Evolutionary conservation across 2,888 invertebrate species (phyloP).

Genomic region (Toxonevra muliebris): DNA sequence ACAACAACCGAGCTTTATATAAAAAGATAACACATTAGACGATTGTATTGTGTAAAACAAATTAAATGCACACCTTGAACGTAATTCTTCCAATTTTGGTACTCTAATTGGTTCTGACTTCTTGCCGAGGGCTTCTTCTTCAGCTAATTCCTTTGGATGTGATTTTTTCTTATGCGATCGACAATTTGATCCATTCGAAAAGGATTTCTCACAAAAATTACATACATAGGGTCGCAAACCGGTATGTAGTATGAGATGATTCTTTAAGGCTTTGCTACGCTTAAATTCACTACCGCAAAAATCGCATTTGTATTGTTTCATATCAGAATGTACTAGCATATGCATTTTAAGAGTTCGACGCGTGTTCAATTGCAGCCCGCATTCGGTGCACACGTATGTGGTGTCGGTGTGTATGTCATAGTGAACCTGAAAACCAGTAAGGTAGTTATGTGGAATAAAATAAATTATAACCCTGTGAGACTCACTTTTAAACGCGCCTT

Average conservation of each 20-base stretch:
- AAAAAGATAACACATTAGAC: neutral
- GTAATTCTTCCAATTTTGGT: constrained; percentile 61
- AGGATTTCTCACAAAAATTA: constrained; percentile 62
- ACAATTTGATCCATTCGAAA: constrained; percentile 64
- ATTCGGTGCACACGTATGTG: constrained; percentile 63
- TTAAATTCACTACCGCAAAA: constrained; percentile 62
- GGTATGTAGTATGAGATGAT: constrained; percentile 63
- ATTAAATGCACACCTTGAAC: constrained; percentile 50
- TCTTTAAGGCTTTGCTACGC: constrained; percentile 62
- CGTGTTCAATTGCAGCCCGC: constrained; percentile 64
- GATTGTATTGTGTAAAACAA: neutral
- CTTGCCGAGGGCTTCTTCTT: constrained; percentile 60
- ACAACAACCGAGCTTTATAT: constrained; percentile 23
- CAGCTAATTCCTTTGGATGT: constrained; percentile 62
- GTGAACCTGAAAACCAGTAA: constrained; percentile 54
- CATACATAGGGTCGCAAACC: constrained; percentile 63
- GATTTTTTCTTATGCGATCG: constrained; percentile 63
- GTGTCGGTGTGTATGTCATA: constrained; percentile 65
- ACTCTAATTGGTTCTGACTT: constrained; percentile 51
- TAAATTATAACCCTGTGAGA: neutral
- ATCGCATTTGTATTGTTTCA: constrained; percentile 60
- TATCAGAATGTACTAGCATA: constrained; percentile 62
- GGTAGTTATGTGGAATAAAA: neutral
- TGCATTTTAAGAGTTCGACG: constrained; percentile 66
- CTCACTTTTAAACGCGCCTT: constrained; percentile 53